These are phyloP conservation scores for Morpho deidamia DNA, from an alignment of 2,888 invertebrate species.

Conservation along the genomic window DNA sequence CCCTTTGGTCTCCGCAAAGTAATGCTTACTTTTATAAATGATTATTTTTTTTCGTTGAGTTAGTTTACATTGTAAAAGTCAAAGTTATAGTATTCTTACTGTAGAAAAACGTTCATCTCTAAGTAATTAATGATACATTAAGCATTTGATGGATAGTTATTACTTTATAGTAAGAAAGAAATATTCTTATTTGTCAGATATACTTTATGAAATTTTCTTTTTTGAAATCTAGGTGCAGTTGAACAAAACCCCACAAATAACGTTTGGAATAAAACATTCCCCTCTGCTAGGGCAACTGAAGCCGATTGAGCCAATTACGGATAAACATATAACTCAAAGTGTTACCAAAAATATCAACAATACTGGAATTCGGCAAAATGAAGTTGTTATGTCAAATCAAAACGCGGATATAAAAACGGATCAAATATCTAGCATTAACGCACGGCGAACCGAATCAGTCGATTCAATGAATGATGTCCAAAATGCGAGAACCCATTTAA, in stretches of 20 bases:
- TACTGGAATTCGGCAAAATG: conserved; percentile 7
- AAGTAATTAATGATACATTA: too few relatives aligned
- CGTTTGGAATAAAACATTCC: conserved; percentile 94
- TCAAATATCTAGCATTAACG: conserved; percentile 1
- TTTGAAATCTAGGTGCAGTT: conserved; percentile 54
- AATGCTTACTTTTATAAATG: too few relatives aligned
- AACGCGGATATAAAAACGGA: conserved; percentile 7
- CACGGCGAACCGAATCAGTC: conserved; percentile 11
- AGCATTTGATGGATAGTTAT: too few relatives aligned
- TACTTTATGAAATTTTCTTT: not conserved
- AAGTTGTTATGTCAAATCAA: conserved; percentile 2
- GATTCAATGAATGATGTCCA: conserved; percentile 30
- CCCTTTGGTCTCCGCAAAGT: too few relatives aligned
- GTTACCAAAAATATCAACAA: conserved; percentile 9
- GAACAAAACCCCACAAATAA: conserved; percentile 68
- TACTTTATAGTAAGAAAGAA: too few relatives aligned
- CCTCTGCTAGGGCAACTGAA: conserved; percentile 80
- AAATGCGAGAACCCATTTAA: conserved; percentile 46
- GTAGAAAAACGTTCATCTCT: too few relatives aligned
- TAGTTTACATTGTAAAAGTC: too few relatives aligned
- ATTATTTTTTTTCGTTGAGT: too few relatives aligned
- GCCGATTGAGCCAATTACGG: conserved; percentile 41
- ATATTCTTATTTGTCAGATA: too few relatives aligned
- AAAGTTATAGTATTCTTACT: too few relatives aligned
- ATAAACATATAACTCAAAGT: conserved; percentile 26